A percentile compares a stretch with the other conserved stretches of the same genome.
These are phyloP conservation scores for Linnaemya tessellans DNA, from an alignment of 2,888 invertebrate species.

Conservation along the genomic window DNA sequence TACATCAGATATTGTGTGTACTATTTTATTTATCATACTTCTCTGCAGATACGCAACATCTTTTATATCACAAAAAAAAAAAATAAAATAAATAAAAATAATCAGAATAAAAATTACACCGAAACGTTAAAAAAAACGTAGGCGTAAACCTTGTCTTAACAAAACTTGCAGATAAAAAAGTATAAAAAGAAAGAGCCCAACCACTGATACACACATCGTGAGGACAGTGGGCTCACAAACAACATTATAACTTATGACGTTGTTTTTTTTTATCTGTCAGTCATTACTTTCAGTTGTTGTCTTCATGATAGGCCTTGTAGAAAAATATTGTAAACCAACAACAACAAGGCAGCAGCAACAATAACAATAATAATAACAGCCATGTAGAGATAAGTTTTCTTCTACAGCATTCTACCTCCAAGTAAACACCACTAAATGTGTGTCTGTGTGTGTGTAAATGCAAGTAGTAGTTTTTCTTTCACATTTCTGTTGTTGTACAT, in stretches of 20 bases:
- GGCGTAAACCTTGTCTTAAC: conserved; percentile 57
- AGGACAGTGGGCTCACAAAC: background rate
- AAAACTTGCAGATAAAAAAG: conserved; percentile 13
- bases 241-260: conserved; percentile 11
- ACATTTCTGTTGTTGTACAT: conserved; percentile 20
- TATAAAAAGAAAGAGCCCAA: conserved; percentile 30
- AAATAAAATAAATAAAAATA: too few relatives aligned
- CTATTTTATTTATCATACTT: background rate
- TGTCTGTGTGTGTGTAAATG: too few relatives aligned
- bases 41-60: background rate
- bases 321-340: conserved; percentile 16
- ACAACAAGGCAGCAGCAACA: background rate
- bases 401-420: conserved; percentile 37
- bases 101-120: conserved; percentile 9
- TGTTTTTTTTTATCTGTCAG: conserved; percentile 62
- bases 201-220: background rate
- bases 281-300: conserved; percentile 65
- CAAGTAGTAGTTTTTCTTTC: conserved; percentile 43
- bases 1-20: too few relatives aligned
- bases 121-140: conserved; percentile 36
- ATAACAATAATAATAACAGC: conserved; percentile 6
- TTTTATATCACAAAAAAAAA: conserved; percentile 28
- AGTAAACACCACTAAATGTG: conserved; percentile 44
- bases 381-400: conserved; percentile 54
- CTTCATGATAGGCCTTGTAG: conserved; percentile 49